Conservation (phyloP, 2,797 vertebrate species). For the Garrulus glandarius region DNA sequence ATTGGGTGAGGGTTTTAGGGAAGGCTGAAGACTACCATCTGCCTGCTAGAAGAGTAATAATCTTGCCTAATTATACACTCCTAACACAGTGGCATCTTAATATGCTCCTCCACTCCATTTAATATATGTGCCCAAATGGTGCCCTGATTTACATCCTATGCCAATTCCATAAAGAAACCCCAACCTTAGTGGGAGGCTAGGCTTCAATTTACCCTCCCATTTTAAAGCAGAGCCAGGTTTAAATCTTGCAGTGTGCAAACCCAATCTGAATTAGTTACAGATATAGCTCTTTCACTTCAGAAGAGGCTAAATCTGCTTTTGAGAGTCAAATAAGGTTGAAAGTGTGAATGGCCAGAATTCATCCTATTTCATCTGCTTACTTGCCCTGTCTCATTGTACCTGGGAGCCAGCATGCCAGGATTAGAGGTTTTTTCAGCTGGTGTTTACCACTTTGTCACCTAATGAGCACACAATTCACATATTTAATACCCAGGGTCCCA, state of each 20-base stretch:
- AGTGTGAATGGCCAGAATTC: neutral
- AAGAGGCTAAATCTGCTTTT: neutral
- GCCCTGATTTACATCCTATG: neutral
- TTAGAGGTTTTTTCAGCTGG: neutral
- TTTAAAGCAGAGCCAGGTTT: neutral
- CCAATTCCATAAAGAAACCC: neutral
- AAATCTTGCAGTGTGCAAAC: neutral
- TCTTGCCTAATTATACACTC: slow-evolving; percentile 5
- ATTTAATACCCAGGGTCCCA: neutral
- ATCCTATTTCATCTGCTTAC: neutral
- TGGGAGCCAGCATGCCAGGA: neutral
- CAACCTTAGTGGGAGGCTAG: neutral
- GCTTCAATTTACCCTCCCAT: neutral
- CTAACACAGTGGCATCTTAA: neutral
- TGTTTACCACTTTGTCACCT: neutral
- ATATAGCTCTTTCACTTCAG: neutral
- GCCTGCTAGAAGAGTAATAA: slow-evolving; percentile 18
- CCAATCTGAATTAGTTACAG: neutral
- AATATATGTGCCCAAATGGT: neutral
- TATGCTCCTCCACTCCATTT: neutral
- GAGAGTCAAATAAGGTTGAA: neutral
- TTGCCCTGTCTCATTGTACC: neutral
- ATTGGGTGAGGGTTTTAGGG: neutral
- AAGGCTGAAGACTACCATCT: slow-evolving; percentile 50
- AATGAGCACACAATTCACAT: neutral